phyloP scores from a whole-genome alignment of 2,888 invertebrate species.

The Luperina testacea region DNA sequence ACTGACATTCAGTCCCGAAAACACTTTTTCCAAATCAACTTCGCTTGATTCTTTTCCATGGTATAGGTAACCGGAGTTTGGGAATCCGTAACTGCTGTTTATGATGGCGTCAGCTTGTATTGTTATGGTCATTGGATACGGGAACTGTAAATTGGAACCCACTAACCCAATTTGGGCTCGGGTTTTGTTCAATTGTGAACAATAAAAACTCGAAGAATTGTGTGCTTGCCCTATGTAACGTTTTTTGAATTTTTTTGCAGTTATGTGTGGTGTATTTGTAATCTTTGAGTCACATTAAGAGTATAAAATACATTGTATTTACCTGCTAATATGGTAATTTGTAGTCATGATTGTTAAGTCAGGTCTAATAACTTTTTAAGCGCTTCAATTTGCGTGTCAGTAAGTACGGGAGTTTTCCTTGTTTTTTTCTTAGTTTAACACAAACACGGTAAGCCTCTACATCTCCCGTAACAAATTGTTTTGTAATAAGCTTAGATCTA shows the following conservation, averaged over 20 bases:
- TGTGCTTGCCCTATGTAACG: constrained; percentile 1
- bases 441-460: constrained; percentile 6
- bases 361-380: constrained; percentile 1
- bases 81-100: constrained; percentile 38
- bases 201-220: constrained; percentile 22
- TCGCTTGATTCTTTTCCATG: constrained; percentile 46
- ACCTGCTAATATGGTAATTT: constrained; percentile 2
- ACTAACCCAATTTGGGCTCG: constrained; percentile 37
- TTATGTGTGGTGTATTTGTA: neutral
- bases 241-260: constrained; percentile 15
- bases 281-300: neutral
- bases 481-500: constrained; percentile 50
- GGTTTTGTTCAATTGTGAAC: constrained; percentile 22
- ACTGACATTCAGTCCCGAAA: constrained; percentile 48
- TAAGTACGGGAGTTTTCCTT: constrained; percentile 9
- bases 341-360: neutral
- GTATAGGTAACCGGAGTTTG: constrained; percentile 52
- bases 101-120: constrained; percentile 37
- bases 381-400: neutral
- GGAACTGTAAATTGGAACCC: constrained; percentile 40
- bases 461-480: constrained; percentile 42
- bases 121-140: constrained; percentile 31
- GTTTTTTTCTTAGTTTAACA: constrained; percentile 19
- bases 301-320: neutral
- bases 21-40: constrained; percentile 59